Evolutionary conservation across 2,888 invertebrate species (phyloP), one percentile per base, ranked within the genome.

Genomic region (Matsumyia berberina): DNA sequence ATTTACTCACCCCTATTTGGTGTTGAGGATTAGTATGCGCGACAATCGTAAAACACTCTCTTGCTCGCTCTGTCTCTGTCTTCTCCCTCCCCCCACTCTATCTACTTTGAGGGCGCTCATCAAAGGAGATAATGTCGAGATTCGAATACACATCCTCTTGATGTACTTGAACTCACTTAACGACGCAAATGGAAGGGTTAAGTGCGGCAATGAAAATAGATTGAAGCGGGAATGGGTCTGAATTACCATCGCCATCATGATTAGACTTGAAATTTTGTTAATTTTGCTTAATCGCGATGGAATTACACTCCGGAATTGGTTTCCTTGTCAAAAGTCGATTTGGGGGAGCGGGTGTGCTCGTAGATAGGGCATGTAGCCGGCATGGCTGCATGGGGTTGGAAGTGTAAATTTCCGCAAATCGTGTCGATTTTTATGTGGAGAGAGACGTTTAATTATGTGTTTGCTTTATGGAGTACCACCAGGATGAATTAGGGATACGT

Each of bases 221-320:
- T 64, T 60, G 11, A 19, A 9, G 58, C 19, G 8, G 39, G 57
- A 29, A 9, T 1, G 12, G 60, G 60, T 33, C 31, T 46, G 62
- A 37, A 82, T 60, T 76, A 57, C 70, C 62, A 70, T 15, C 69
- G 39, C 39, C 12, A 76, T 76, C 76, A 72, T 53, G 77, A 77
- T 73, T 57, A 69, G 62, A 78, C 64, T 78, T 66, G 51, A 74
- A 73, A 83, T 83, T 83, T 83, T 44, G 69, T 69, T 79, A 79
- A 70, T 73, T 83, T 74, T 64, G 3, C 55, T 53, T 74, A 80
- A 85, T 74, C 74, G 76, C 58, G 58, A 76, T 55, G 46, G 60
- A 79, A 79, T 67, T 51, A 53, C 58, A 15, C 67, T 69, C n/a
- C 17, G 60, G 39, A 79, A 74, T 55, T 60, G 74, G 67, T 79